Conservation (phyloP, 2,113 vertebrate genomes). For the Stomatorhinus ivindoensis region DNA sequence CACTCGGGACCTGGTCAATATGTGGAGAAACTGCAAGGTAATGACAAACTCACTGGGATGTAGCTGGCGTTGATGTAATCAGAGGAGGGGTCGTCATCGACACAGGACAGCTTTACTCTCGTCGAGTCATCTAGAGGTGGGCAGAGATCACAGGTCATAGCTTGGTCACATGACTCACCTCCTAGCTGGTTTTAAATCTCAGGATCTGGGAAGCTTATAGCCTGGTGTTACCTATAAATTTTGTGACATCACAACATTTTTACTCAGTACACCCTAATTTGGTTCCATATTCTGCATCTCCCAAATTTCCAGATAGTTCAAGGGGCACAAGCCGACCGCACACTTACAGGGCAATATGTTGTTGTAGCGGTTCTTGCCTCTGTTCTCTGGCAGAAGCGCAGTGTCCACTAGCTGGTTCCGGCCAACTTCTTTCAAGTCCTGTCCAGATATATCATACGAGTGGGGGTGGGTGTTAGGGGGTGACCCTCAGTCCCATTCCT, state of each 20-base stretch:
- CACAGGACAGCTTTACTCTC: slow-evolving; percentile 83
- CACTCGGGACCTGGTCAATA: neutral
- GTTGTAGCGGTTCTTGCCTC: slow-evolving; percentile 97
- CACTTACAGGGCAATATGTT: slow-evolving; percentile 95
- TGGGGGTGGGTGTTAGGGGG: neutral
- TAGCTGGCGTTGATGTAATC: slow-evolving; percentile 97
- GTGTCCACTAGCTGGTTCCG: slow-evolving; percentile 82
- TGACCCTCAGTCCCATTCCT: neutral
- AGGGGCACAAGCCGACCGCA: neutral
- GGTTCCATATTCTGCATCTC: neutral
- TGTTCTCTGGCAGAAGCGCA: slow-evolving; percentile 83
- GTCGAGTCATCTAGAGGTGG: slow-evolving; percentile 76
- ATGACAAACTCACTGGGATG: slow-evolving; percentile 69
- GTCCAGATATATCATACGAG: neutral
- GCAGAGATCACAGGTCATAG: neutral
- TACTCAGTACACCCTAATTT: neutral
- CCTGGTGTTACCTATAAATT: neutral
- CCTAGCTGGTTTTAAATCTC: neutral
- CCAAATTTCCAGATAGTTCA: neutral
- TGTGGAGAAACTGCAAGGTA: neutral
- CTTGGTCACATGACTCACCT: neutral
- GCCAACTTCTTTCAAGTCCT: slow-evolving; percentile 93
- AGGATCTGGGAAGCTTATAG: neutral
- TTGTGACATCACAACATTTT: neutral
- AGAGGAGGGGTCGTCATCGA: slow-evolving; percentile 86